phyloP scores from a whole-genome alignment of 2,113 vertebrate genomes.

The Tenrec ecaudatus region DNA sequence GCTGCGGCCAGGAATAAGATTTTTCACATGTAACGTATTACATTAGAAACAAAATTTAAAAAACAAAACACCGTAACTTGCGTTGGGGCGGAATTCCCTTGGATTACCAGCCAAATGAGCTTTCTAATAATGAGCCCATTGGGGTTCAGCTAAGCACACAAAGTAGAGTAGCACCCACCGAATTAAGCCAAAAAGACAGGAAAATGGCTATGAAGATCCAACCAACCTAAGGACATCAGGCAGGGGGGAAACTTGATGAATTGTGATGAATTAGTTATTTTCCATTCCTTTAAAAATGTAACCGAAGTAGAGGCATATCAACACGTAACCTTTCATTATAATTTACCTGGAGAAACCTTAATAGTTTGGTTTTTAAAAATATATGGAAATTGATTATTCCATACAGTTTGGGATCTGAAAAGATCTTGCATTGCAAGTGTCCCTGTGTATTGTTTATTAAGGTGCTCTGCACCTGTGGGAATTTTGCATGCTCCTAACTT shows the following conservation, averaged over 20 bases:
- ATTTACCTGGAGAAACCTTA: background rate
- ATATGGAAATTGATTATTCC: background rate
- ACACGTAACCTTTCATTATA: background rate
- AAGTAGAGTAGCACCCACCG: background rate
- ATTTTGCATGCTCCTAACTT: constrained; percentile 40
- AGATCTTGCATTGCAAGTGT: background rate
- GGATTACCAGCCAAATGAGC: background rate
- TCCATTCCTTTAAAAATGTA: background rate
- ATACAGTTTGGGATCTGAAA: constrained; percentile 1
- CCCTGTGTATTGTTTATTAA: background rate
- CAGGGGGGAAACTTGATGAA: background rate
- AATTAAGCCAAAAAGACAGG: background rate
- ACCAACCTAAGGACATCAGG: background rate
- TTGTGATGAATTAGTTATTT: constrained; percentile 31
- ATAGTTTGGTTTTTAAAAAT: constrained; percentile 11
- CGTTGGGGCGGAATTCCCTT: background rate
- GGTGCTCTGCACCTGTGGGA: background rate
- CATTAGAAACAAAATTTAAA: background rate
- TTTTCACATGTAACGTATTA: constrained; percentile 8
- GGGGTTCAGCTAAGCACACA: background rate
- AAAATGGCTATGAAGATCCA: background rate
- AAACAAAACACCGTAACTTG: no score
- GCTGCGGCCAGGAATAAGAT: background rate
- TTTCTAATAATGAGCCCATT: background rate
- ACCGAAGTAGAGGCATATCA: background rate